Conservation (phyloP, 1,140 invertebrate genomes). For the Ditylenchus dipsaci region DNA sequence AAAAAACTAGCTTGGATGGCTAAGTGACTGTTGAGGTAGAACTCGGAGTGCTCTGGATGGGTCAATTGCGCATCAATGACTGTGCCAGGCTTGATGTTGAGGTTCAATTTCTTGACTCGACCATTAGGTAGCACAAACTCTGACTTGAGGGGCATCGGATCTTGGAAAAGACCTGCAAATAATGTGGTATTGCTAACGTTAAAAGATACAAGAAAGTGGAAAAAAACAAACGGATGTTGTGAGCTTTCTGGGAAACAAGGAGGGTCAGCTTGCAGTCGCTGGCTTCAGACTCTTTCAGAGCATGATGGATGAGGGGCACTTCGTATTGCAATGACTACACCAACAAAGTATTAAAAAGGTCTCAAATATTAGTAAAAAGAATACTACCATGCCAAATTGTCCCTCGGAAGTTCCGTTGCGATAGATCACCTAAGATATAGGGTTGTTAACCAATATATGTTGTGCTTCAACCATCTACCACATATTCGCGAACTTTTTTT, state of each 20-base stretch:
- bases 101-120: conserved; percentile 10
- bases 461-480: too few relatives aligned
- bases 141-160: not conserved
- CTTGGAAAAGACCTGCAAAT: not conserved
- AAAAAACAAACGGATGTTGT: conserved; percentile 23
- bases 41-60: conserved; percentile 31
- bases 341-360: not conserved
- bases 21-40: conserved; percentile 25
- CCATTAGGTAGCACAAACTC: not conserved
- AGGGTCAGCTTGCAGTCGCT: conserved; percentile 27
- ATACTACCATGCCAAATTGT: not conserved
- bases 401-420: conserved; percentile 2
- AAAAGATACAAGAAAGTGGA: not conserved
- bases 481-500: too few relatives aligned
- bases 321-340: conserved; percentile 25
- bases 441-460: too few relatives aligned
- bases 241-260: conserved; percentile 28
- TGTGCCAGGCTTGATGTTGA: conserved; percentile 32
- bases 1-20: conserved; percentile 16
- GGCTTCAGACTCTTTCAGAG: conserved; percentile 13
- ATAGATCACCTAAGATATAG: not conserved
- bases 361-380: not conserved
- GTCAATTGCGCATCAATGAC: conserved; percentile 17
- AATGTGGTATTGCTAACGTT: not conserved
- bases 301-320: conserved; percentile 26